Conservation (phyloP, 92 coral and sea anemone species). For the Pocillopora meandrina region DNA sequence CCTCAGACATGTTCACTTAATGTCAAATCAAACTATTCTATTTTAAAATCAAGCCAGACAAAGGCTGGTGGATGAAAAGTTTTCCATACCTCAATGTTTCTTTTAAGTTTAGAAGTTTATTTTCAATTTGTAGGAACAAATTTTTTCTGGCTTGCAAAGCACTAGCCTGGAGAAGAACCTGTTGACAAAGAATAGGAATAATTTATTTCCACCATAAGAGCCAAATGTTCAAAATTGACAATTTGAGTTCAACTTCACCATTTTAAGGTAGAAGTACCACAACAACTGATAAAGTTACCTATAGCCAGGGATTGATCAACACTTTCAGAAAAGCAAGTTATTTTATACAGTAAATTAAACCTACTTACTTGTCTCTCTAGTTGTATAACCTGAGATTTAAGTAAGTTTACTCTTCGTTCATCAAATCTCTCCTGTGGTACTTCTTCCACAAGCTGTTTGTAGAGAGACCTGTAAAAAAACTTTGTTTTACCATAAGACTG, state of each 20-base stretch:
- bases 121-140: constrained; percentile 61
- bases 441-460: constrained; percentile 73
- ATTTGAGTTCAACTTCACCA: too few species aligned
- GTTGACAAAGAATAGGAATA: neutral
- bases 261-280: too few species aligned
- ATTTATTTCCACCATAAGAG: too few species aligned
- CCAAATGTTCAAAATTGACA: too few species aligned
- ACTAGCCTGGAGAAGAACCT: constrained; percentile 64
- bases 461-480: constrained; percentile 57
- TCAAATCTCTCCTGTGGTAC: constrained; percentile 74
- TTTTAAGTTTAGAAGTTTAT: constrained; percentile 57
- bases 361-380: constrained; percentile 76
- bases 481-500: too few species aligned
- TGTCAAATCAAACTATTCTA: neutral
- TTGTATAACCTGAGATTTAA: constrained; percentile 85
- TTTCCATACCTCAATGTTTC: constrained; percentile 53
- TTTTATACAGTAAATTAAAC: too few species aligned
- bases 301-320: too few species aligned
- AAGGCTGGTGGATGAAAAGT: too few species aligned
- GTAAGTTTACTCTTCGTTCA: constrained; percentile 77
- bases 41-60: neutral
- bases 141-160: constrained; percentile 63
- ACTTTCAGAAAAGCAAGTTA: too few species aligned
- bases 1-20: too few species aligned
- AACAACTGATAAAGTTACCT: too few species aligned